These are phyloP conservation scores for Sigmodon hispidus DNA, from an alignment of 2,113 vertebrate species.

Conservation along the genomic window DNA sequence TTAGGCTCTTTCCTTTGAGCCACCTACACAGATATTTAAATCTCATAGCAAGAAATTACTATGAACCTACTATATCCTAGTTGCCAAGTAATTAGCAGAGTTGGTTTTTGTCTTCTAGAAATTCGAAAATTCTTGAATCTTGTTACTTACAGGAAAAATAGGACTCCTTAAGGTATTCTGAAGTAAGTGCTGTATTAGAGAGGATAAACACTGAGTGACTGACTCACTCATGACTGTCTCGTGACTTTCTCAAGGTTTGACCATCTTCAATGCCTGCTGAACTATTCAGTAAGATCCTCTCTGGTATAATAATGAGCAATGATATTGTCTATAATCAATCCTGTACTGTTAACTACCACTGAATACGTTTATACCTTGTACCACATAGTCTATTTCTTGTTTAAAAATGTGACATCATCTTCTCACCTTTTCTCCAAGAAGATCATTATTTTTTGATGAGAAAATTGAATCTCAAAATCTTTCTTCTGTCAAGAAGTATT, in stretches of 20 bases:
- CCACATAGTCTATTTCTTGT: background rate
- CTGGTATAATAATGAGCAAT: background rate
- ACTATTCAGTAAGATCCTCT: background rate
- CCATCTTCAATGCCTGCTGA: background rate
- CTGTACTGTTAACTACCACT: background rate
- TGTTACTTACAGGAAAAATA: background rate
- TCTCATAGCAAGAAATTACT: background rate
- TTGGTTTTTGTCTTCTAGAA: background rate
- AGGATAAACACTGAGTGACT: background rate
- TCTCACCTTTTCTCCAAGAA: background rate
- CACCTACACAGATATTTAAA: slow-evolving; percentile 28
- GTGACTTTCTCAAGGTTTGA: background rate
- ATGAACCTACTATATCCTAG: background rate
- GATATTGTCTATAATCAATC: background rate
- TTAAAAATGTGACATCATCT: background rate
- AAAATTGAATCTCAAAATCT: background rate
- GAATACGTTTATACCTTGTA: background rate
- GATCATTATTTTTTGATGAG: background rate
- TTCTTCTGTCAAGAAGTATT: background rate
- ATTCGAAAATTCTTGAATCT: background rate
- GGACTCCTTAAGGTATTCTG: background rate
- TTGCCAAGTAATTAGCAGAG: background rate
- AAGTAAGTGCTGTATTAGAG: background rate
- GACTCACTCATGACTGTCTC: background rate
- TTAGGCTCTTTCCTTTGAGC: background rate